Evolutionary conservation across 2,888 invertebrate species (phyloP), one percentile per base, ranked within the genome.

Genomic region (Formica aserva): DNA sequence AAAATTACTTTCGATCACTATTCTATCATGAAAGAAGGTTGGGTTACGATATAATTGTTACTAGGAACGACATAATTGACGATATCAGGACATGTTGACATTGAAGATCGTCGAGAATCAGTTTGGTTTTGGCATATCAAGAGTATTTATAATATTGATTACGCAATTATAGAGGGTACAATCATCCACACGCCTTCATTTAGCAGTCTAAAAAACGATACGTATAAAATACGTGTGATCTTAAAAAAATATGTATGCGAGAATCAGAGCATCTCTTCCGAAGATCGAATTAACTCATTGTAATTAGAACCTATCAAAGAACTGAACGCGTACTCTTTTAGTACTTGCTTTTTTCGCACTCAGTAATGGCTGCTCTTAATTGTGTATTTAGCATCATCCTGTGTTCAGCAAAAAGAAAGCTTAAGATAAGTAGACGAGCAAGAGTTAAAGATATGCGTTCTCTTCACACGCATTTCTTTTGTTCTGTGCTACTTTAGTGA

Each of bases 251-350:
- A 52, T 52, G n/a, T 2, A n/a, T n/a, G 48, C n/a, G 62, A 45
- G 75, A 80, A 87, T 84, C 80, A 84, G 81, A 86, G 81, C 77
- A 75, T 74, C 75, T 60, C 80, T 80, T 83, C 57, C 78, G 66
- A 65, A 35, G 62, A 66, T 52, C 62, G 32, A 76, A 78, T 77
- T 41, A 45, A 69, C 60, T 74, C 35, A 77, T 82, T 69, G 60
- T 87, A 86, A 88, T 84, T 71, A 86, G 69, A 75, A 82, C 83
- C 82, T 82, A 71, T 85, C 83, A 32, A 45, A 38, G 41, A 81
- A 82, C 63, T n/a, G 18, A 62, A 67, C 35, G 13, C 4, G 69
- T 77, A 67, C 62, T n/a, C 67, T 80, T 84, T 72, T 62, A 63
- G 29, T 75, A 74, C 29, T 57, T 65, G 35, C 60, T 75, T 77